These are phyloP conservation scores for Spheniscus mendiculus DNA, from an alignment of 2,113 vertebrate genomes.

Conservation along the genomic window DNA sequence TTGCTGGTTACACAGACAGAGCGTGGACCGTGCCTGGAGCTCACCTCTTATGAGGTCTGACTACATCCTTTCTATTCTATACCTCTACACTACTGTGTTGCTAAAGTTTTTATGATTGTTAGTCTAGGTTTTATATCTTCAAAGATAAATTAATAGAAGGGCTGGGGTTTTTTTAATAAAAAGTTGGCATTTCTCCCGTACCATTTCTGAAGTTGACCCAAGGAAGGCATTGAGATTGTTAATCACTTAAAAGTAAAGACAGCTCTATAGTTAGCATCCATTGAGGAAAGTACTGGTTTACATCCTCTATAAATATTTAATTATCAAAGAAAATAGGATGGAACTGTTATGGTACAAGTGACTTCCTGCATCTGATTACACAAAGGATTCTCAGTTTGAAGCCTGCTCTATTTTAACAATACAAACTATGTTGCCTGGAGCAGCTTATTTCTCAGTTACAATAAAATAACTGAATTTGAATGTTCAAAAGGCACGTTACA, in stretches of 20 bases:
- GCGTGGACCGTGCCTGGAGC: accelerated
- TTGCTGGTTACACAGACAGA: neutral
- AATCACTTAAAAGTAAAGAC: neutral
- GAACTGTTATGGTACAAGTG: neutral
- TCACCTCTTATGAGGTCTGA: neutral
- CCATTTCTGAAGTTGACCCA: neutral
- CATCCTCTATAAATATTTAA: slow-evolving; percentile 60
- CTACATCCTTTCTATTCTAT: neutral
- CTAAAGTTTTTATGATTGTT: neutral
- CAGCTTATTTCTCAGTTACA: neutral
- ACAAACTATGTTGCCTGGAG: neutral
- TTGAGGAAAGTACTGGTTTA: neutral
- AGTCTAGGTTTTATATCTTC: neutral
- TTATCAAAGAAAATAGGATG: neutral
- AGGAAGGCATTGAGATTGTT: neutral
- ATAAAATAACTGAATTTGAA: neutral
- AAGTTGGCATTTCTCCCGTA: neutral
- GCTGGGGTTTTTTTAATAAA: neutral
- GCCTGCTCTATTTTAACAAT: neutral
- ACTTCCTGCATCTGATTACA: neutral
- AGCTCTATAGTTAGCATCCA: slow-evolving; percentile 3
- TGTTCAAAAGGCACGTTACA: neutral
- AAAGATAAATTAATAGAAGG: neutral
- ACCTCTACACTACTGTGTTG: neutral
- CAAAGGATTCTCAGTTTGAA: neutral